Evolutionary conservation across 2,888 invertebrate genomes (phyloP), one percentile per base, ranked within the genome.

Genomic region (Polyommatus iphigenia): DNA sequence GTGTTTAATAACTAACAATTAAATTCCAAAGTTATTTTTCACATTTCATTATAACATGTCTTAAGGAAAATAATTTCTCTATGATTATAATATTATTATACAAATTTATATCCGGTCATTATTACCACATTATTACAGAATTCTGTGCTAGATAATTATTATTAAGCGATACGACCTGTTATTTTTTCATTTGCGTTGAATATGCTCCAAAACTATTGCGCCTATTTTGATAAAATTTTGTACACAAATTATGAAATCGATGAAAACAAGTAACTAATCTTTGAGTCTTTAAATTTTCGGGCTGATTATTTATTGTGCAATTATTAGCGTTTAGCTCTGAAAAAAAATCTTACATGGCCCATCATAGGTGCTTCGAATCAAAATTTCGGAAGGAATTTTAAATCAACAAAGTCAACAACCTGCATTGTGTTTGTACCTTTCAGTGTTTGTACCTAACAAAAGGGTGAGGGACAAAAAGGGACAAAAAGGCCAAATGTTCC

Each of bases 381-480:
- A 81, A 79, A 83, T 83, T 85, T 87, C 87, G 89, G 67, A 32
- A 29, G 18, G 29, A 32, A 67, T 15, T 29, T 29, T 13, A 67
- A 32, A 67, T 67, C 80, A 80, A 80, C 80, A 81, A 80, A 84
- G 91, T 91, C 90, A 92, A 91, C 89, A 91, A 89, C 88, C 89
- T 85, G 85, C 83, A 86, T 85, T 86, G 85, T 86, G 84, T 82
- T 50, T 46, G 46, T 46, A 10, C 46, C 50, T 13, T 50, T 18
- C 54, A 5, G 54, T 90, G 81, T 92, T 91, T 91, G 89, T 91
- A 83, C 86, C 85, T 81, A 82, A 86, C 92, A 93, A 67, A 67
- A 67, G 67, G 67, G 67, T 67, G 29, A 29, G 67, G 67, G 10
- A 32, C 67, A 67, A 67, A 67, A 15, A 13, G 15, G 50, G 15